Evolutionary conservation across 2,113 vertebrate species (phyloP).

Genomic region (Romanogobio albipinnatus): DNA sequence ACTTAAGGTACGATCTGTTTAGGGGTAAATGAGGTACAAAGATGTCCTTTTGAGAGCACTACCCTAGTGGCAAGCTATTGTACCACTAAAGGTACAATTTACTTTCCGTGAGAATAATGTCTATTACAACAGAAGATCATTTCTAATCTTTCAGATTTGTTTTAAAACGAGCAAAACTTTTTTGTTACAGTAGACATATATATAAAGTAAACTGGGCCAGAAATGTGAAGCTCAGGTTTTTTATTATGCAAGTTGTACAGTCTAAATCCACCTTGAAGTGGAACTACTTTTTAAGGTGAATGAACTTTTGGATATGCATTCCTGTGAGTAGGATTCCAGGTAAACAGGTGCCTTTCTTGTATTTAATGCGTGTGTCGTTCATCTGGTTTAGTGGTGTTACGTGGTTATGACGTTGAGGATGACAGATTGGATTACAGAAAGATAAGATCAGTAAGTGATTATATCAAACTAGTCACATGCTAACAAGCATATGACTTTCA

Average conservation of each 20-base stretch:
- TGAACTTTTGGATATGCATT: not conserved
- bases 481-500: not conserved
- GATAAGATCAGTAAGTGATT: not conserved
- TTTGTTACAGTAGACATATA: not conserved
- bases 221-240: not conserved
- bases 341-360: not conserved
- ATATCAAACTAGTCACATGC: not conserved
- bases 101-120: too few species aligned
- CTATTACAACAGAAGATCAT: not conserved
- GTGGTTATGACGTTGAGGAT: not conserved
- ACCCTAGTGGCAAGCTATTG: not conserved
- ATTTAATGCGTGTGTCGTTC: not conserved
- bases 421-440: constrained; percentile 1
- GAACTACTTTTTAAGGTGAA: not conserved
- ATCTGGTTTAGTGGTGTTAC: not conserved
- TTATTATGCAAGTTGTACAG: not conserved
- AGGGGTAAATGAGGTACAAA: not conserved
- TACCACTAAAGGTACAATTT: not conserved
- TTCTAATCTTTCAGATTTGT: not conserved
- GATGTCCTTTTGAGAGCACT: not conserved
- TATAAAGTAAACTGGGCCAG: not conserved
- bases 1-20: not conserved
- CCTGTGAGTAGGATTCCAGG: not conserved
- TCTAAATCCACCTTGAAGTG: not conserved
- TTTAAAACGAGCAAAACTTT: not conserved